phyloP scores from a whole-genome alignment of 2,797 vertebrate genomes.

The Heliangelus exortis region DNA sequence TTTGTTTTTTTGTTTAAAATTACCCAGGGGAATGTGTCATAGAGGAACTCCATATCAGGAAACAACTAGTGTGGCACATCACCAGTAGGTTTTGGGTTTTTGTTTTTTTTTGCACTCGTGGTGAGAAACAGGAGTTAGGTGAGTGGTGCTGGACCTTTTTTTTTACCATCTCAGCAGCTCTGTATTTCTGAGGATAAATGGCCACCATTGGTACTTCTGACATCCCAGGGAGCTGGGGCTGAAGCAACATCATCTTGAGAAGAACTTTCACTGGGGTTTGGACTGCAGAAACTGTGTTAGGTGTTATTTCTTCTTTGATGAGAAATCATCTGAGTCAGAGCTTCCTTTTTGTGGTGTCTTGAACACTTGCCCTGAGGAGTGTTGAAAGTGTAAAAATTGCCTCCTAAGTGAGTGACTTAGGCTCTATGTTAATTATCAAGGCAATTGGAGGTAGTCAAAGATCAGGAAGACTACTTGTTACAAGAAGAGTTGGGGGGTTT shows the following conservation, averaged over 20 bases:
- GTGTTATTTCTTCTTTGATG: slow-evolving; percentile 21
- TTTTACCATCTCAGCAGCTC: not conserved
- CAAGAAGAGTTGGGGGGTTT: not conserved
- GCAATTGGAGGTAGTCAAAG: not conserved
- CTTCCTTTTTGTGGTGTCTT: slow-evolving; percentile 20
- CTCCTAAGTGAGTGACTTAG: not conserved
- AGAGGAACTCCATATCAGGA: not conserved
- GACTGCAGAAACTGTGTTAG: slow-evolving; percentile 3
- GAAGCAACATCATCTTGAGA: not conserved
- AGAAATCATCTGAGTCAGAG: not conserved
- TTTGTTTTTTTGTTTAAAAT: slow-evolving; percentile 7
- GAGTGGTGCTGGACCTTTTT: not conserved
- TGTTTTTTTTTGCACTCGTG: not conserved
- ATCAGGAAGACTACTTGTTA: not conserved
- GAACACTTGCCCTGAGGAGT: not conserved
- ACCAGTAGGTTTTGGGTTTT: not conserved
- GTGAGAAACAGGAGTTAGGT: not conserved
- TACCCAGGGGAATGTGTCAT: not conserved
- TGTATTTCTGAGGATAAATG: not conserved
- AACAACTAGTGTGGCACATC: fast-evolving
- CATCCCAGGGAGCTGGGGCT: not conserved
- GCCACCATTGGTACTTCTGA: not conserved
- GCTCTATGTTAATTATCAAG: not conserved
- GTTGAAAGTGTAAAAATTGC: not conserved
- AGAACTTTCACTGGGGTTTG: slow-evolving; percentile 19